These are phyloP conservation scores for Sclerodermus sp. DNA, from an alignment of 2,888 invertebrate species.

Conservation along the genomic window DNA sequence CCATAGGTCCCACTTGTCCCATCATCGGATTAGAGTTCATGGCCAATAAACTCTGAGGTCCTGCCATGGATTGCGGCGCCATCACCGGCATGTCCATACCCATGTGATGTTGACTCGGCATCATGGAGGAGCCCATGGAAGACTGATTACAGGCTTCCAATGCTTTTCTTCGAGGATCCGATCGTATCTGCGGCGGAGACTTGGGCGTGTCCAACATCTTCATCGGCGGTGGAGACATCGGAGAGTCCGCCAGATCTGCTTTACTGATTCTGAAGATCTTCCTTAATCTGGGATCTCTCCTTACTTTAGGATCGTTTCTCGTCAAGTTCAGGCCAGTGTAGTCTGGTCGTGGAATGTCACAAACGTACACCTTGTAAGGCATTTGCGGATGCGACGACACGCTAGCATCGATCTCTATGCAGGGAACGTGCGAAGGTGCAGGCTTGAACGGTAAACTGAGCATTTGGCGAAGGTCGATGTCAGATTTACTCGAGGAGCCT, in stretches of 20 bases:
- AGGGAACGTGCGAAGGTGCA: conserved; percentile 79
- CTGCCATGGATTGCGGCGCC: conserved; percentile 20
- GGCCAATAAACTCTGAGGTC: conserved; percentile 33
- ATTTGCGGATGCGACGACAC: conserved; percentile 77
- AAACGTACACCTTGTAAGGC: conserved; percentile 64
- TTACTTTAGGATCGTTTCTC: conserved; percentile 70
- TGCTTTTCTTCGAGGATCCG: conserved; percentile 51
- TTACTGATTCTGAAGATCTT: conserved; percentile 73
- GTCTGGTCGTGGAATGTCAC: conserved; percentile 74
- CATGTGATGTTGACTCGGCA: conserved; percentile 25
- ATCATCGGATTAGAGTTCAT: conserved; percentile 44
- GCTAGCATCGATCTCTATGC: conserved; percentile 84
- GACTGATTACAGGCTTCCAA: conserved; percentile 37
- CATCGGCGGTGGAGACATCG: conserved; percentile 62
- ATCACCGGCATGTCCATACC: conserved; percentile 36
- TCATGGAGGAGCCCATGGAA: conserved; percentile 31
- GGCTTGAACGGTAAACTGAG: conserved; percentile 77
- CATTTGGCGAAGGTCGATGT: conserved; percentile 72
- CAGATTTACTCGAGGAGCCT: conserved; percentile 56
- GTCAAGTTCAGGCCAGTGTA: conserved; percentile 74
- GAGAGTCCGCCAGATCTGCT: conserved; percentile 63
- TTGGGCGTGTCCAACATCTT: conserved; percentile 57
- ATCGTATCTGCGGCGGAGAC: conserved; percentile 49
- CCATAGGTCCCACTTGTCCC: conserved; percentile 41
- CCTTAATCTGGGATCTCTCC: conserved; percentile 75